Evolutionary conservation across 1,140 invertebrate genomes (phyloP), one percentile per base, ranked within the genome.

Genomic region (Drosophila tropicalis): DNA sequence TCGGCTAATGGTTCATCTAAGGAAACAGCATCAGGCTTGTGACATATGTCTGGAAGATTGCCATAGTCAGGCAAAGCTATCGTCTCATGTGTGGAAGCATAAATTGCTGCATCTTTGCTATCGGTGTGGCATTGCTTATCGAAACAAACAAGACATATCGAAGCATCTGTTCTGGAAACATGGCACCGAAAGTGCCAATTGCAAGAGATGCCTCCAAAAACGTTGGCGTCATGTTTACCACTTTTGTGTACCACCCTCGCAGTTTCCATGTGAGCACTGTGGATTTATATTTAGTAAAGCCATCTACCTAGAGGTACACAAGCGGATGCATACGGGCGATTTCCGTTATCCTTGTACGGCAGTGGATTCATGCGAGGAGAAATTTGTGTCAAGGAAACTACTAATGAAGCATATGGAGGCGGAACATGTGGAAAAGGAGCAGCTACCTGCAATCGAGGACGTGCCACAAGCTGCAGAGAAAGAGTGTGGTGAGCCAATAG

Each of bases 101-200:
- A 97, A 97, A 91, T 91, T 97, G 32, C 94, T 96, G 92, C 96
- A 97, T 92, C 91, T 97, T 17, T 97, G 97, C 90, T 97, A 97
- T 91, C 94, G 96, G 41, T 97, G 96, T 92, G 95, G 95, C 25
- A 96, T 97, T 72, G 95, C 96, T 4, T 97, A 97, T 91, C 94
- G 96, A 61, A 97, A 97, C 91, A 97, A 97, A 91, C 95, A 95
- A 41, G 96, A 97, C 81, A 97, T 97, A 58, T 96, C 95, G 39
- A 96, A 96, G 83, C 96, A 98, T 93, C 92, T 97, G 41, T 97
- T 97, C 90, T 98, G 96, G 97, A 97, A 98, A 90, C 96, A 98
- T 91, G 96, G 96, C 12, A 97, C 96, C 4, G 96, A 97, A 89
- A 97, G 96, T 93, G 95, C 96, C 2, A 92, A 95, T 4, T 98